Evolutionary conservation across 2,113 vertebrate genomes (phyloP), one percentile per base, ranked within the genome.

Genomic region (Lycaon pictus): DNA sequence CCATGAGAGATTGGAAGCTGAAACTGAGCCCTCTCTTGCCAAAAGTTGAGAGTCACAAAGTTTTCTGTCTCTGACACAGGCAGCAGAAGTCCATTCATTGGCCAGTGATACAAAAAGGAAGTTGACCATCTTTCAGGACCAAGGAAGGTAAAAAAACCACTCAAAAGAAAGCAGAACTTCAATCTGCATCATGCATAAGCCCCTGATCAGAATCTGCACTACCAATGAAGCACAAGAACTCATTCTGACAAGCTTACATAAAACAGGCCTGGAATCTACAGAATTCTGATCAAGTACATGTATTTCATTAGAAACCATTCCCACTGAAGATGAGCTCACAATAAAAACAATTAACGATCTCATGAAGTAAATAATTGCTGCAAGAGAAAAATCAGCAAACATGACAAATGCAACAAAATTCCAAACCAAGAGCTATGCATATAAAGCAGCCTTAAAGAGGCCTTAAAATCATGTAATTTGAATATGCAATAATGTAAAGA

Each of bases 361-460:
- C 27, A 53, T 11, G 19, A 87, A 86, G 12, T 53, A 86, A 84
- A 35, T 35, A 72, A 35, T n/a, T 15, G 4, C 63, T n/a, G 32
- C 19, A 37, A 58, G 62, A 74, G 60, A 83, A 84, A 84, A 93
- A 83, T 60, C 48, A 72, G 37, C 51, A 60, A 88, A 79, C 12
- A 51, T 23, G 63, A 51, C 71, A 90, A 85, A 85, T 16, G n/a
- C 19, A 63, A 51, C 17, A 82, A 81, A 63, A 77, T 48, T 55
- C 37, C 71, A 58, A 82, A 90, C 65, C 27, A 29, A 82, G 79
- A 80, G 51, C 51, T 88, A 22, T 0, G 56, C n/a, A 63, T 32
- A 63, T 12, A 25, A 83, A 83, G 48, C 43, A 83, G 48, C 85
- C 16, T 53, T 60, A 23, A 43, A 63, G 56, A 90, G 13, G 72